Base-by-base conservation (phyloP, 2,113 vertebrate species). In the Cryptotis parvus region DNA sequence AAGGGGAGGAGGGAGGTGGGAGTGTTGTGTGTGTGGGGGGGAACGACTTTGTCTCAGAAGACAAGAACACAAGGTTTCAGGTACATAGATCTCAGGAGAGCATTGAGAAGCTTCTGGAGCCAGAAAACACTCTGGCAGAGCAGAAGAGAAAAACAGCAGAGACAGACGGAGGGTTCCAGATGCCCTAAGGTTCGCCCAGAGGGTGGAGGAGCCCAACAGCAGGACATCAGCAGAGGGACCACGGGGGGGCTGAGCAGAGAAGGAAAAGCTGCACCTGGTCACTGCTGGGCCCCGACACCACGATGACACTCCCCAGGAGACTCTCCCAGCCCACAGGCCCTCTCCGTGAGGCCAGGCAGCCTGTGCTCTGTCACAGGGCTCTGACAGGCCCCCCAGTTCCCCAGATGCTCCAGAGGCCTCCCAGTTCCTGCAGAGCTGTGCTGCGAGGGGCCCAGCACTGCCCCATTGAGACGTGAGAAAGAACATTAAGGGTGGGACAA, bases 331-430 rank as follows among this genome's bases (percentile, higher is more conserved):
- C 84, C 76, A 5, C 1, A 75, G 66, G 58, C 7, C 29, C 29
- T 31, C 49, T 4, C 35, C 31, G 15, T 24, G 69, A 35, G n/a
- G 14, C 0, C 0, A 26, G 52, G 45, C 33, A 31, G 14, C 27
- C 35, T 52, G 35, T 3, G 11, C 33, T 85, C 43, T 73, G 81
- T 61, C 9, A 6, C 14, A 0, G 0, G 29, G 45, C 39, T 65
- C 70, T 66, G 43, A 33, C 31, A 72, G 49, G 49, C 55, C 55
- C 55, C 16, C 55, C 55, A 58, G 24, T 2, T 10, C 45, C 45
- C 45, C 45, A 49, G 45, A 49, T 10, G 45, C 9, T 49, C 45
- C 10, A 49, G 20, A n/a, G 49, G 39, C 52, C 6, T 31, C 31
- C 37, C 14, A 33, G 24, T 72, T 52, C n/a, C 22, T 3, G 55